phyloP scores from a whole-genome alignment of 2,113 vertebrate species.

The Henicopernis longicauda region DNA sequence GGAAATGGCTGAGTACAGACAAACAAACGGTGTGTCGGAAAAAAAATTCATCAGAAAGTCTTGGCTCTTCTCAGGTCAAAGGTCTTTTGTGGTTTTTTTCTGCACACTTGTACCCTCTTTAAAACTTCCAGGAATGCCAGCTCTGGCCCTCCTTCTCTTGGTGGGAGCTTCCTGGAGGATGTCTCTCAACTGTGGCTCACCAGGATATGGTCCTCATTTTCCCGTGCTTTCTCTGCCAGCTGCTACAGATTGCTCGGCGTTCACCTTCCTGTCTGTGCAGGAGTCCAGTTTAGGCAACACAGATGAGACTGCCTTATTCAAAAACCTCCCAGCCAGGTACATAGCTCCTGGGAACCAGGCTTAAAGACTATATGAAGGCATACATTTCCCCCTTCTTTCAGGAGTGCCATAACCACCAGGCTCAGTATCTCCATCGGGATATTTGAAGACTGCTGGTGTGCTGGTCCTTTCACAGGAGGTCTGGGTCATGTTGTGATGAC shows the following conservation, averaged over 20 bases:
- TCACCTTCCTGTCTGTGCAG: background rate
- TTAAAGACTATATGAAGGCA: background rate
- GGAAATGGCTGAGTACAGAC: background rate
- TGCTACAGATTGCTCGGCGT: background rate
- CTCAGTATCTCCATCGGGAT: background rate
- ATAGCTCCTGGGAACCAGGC: background rate
- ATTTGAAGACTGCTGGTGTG: background rate
- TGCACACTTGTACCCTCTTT: background rate
- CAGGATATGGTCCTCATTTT: background rate
- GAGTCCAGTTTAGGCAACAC: background rate
- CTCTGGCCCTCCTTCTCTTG: background rate
- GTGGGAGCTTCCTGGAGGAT: background rate
- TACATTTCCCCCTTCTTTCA: background rate
- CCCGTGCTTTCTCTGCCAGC: background rate
- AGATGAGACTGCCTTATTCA: background rate
- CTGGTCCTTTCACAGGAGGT: background rate
- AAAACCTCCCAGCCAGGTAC: background rate
- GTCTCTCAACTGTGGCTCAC: background rate
- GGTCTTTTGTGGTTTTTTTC: background rate
- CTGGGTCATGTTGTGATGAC: background rate
- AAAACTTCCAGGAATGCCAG: background rate
- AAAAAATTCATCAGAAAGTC: background rate
- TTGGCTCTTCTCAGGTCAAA: background rate
- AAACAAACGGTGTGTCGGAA: background rate
- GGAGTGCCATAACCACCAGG: background rate